Evolutionary conservation across 1,140 invertebrate species (phyloP), one percentile per base, ranked within the genome.

Genomic region (Leptinotarsa lineolata): DNA sequence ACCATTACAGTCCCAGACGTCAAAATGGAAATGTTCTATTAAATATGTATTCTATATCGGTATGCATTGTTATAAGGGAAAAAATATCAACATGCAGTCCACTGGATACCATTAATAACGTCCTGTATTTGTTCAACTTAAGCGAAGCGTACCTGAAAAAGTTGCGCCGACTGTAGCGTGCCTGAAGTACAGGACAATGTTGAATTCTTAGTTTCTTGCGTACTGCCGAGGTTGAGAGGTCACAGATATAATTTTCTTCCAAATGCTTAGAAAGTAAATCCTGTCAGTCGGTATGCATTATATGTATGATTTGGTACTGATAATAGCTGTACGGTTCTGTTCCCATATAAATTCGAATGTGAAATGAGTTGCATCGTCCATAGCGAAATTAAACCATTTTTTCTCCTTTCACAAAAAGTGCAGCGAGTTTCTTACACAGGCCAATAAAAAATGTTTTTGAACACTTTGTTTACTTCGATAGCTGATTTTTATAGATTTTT

Each of bases 81-180:
- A 71, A 22, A 71, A 20, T 45, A 44, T 59, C 58, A 21, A 71
- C 69, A 63, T 71, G 18, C 30, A 46, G 18, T 46, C n/a, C 66
- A 16, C 24, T 71, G 30, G 18, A 58, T 71, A 44, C 4, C 69
- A 59, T 71, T 71, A 71, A 71, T 71, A 71, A 71, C 69, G 69
- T 71, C 60, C 69, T 71, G 69, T 44, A 71, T 71, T 71, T 71
- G 69, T 71, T 71, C 69, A 18, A 48, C 69, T 71, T 71, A 45
- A 71, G 18, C 59, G 22, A 64, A 71, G 69, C 69, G 69, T 71
- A 64, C 58, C 54, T 63, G 11, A 64, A 71, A 71, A 71, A 71
- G 63, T 64, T 45, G 58, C 60, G 15, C 18, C 66, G n/a, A 18
- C 60, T 24, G 1, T 63, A 22, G 22, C 22, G 60, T 70, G 58